Evolutionary conservation across 2,797 vertebrate species (phyloP).

Genomic region (Phyllotis vaccarum): DNA sequence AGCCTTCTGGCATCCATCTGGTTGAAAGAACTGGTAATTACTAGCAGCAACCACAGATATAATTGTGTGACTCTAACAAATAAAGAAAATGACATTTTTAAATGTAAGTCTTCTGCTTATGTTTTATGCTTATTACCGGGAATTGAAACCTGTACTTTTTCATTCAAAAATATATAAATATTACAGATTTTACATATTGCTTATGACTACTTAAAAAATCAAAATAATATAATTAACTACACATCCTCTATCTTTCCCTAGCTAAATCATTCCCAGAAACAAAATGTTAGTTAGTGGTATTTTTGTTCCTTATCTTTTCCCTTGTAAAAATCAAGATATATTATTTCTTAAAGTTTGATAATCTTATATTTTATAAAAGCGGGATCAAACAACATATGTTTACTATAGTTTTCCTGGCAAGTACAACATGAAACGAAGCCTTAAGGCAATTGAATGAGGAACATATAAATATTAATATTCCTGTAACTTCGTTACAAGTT

Average conservation of each 20-base stretch:
- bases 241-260: background rate
- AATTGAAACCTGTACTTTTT: background rate
- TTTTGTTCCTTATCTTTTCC: background rate
- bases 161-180: background rate
- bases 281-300: background rate
- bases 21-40: background rate
- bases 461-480: constrained; percentile 34
- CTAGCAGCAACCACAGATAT: background rate
- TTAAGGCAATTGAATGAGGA: background rate
- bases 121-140: background rate
- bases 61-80: background rate
- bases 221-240: background rate
- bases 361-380: constrained; percentile 28
- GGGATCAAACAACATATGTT: background rate
- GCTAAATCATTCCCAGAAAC: background rate
- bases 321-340: constrained; percentile 23
- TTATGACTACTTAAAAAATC: background rate
- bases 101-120: background rate
- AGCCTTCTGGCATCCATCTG: background rate
- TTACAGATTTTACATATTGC: background rate
- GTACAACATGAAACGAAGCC: constrained; percentile 51
- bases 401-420: constrained; percentile 27
- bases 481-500: constrained; percentile 38
- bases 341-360: background rate
- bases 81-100: background rate